phyloP scores from a whole-genome alignment of 2,888 invertebrate species.

The Apoderus coryli region DNA sequence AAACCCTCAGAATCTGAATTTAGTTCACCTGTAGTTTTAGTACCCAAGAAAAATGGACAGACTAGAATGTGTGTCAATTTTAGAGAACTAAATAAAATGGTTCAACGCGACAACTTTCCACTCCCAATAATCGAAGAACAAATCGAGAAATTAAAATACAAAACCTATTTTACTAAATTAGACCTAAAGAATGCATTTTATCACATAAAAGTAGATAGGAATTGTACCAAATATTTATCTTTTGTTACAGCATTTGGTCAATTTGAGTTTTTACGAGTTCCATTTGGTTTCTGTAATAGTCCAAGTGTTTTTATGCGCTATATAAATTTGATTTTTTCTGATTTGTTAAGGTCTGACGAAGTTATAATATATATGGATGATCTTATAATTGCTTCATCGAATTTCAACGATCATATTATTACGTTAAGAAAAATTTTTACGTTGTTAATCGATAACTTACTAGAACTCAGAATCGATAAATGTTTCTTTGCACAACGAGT shows the following conservation, averaged over 20 bases:
- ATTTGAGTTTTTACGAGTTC: slow-evolving; percentile 22
- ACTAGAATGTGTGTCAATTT: slow-evolving; percentile 11
- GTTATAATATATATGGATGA: slow-evolving; percentile 18
- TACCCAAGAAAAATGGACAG: slow-evolving; percentile 8
- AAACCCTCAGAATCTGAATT: slow-evolving; percentile 7
- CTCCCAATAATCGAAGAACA: slow-evolving; percentile 12
- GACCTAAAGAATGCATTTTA: slow-evolving; percentile 11
- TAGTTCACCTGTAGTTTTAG: slow-evolving; percentile 12
- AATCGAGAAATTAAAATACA: slow-evolving; percentile 11
- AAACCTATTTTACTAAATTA: slow-evolving; percentile 11
- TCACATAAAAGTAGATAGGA: slow-evolving; percentile 11
- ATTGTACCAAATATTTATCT: slow-evolving; percentile 18
- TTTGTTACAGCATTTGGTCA: slow-evolving; percentile 23
- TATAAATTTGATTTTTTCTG: slow-evolving; percentile 16
- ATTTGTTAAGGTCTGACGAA: slow-evolving; percentile 13
- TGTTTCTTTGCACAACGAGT: slow-evolving; percentile 18
- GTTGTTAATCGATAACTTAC: slow-evolving; percentile 10
- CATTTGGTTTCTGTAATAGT: slow-evolving; percentile 20
- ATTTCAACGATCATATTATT: slow-evolving; percentile 14
- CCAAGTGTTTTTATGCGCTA: slow-evolving; percentile 17
- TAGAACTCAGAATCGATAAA: slow-evolving; percentile 19
- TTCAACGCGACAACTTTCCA: slow-evolving; percentile 10
- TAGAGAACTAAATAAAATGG: slow-evolving; percentile 11
- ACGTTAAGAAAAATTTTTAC: slow-evolving; percentile 15
- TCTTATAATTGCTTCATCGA: slow-evolving; percentile 15